Percentiles rank a stretch among this genome's conserved stretches.
Evolutionary conservation across 2,113 vertebrate species (phyloP).

Genomic region (Jaculus jaculus): DNA sequence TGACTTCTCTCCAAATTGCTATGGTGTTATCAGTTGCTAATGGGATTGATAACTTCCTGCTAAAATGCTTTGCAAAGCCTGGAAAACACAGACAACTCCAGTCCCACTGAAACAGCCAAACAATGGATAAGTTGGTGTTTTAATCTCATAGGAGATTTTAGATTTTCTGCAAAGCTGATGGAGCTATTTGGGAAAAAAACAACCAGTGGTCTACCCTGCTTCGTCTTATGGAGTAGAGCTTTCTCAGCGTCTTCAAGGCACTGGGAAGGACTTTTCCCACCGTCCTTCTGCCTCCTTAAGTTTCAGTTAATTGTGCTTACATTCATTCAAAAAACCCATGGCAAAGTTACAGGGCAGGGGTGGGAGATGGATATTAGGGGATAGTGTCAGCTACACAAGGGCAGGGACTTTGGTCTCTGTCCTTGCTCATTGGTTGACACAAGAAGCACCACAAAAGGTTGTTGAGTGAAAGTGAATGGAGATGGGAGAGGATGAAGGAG

Average conservation of each 20-base stretch:
- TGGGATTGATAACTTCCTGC: not conserved
- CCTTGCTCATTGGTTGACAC: not conserved
- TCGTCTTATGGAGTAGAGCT: not conserved
- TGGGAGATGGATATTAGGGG: not conserved
- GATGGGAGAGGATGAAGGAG: not conserved
- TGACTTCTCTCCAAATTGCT: not conserved
- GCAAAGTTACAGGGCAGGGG: not conserved
- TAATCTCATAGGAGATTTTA: not conserved
- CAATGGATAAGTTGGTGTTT: not conserved
- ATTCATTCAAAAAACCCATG: not conserved
- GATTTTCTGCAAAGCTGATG: not conserved
- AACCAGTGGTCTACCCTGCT: not conserved
- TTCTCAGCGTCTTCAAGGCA: not conserved
- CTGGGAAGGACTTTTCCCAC: not conserved
- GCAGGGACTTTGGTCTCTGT: not conserved
- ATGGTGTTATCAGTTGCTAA: not conserved
- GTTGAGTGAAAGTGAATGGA: not conserved
- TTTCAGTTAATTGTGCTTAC: not conserved
- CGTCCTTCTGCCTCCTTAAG: not conserved
- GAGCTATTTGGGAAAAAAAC: not conserved
- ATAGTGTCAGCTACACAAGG: not conserved
- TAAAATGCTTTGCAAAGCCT: not conserved
- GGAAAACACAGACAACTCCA: not conserved
- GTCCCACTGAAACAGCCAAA: not conserved
- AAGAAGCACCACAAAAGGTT: not conserved